Evolutionary conservation across 2,888 invertebrate species (phyloP).

Genomic region (Bimastos eiseni): DNA sequence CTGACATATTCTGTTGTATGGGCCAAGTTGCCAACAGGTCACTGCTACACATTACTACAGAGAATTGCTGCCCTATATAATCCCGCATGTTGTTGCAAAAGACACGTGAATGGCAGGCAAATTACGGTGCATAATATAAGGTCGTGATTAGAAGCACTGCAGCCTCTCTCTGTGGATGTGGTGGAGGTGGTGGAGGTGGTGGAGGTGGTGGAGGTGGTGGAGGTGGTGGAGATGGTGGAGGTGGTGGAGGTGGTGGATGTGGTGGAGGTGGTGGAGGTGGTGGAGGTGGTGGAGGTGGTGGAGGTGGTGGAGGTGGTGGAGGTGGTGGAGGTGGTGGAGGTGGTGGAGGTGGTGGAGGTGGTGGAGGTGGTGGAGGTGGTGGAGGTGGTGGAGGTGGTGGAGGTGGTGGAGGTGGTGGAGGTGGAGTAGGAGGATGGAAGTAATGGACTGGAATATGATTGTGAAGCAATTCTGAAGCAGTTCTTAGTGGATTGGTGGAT

Average conservation of each 20-base stretch:
- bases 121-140: not conserved
- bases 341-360: not conserved
- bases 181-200: not conserved
- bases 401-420: not conserved
- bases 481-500: not conserved
- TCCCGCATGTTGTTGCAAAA: not conserved
- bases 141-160: not conserved
- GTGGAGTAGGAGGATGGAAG: too few relatives aligned
- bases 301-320: not conserved
- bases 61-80: not conserved
- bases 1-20: not conserved
- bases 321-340: too few relatives aligned
- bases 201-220: not conserved
- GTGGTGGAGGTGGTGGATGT: not conserved
- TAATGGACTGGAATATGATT: too few relatives aligned
- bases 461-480: not conserved
- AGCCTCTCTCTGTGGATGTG: too few relatives aligned
- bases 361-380: not conserved
- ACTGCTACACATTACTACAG: not conserved
- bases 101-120: not conserved
- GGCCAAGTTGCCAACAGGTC: not conserved
- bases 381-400: too few relatives aligned
- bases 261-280: too few relatives aligned
- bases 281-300: not conserved
- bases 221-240: not conserved